These are phyloP conservation scores for Stegastes partitus DNA, from an alignment of 2,113 vertebrate species.

Conservation along the genomic window DNA sequence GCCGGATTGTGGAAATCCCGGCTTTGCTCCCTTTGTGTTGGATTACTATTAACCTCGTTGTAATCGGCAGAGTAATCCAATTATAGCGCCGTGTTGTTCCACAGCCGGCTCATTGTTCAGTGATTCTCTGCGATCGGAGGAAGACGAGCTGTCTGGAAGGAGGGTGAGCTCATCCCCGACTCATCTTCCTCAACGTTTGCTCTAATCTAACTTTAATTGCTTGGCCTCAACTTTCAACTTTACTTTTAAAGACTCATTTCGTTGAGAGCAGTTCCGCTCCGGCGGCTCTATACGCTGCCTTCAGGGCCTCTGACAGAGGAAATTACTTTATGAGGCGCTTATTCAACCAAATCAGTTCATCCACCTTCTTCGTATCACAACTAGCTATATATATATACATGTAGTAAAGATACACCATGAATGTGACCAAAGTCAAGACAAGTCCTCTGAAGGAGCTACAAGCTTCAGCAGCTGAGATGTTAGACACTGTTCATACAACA, in stretches of 20 bases:
- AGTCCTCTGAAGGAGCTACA: too few relatives aligned
- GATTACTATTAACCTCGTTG: constrained; percentile 29
- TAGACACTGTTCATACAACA: too few relatives aligned
- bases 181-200: constrained; percentile 32
- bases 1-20: constrained; percentile 34
- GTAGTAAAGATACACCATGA: too few relatives aligned
- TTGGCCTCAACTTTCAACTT: constrained; percentile 43
- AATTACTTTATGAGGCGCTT: constrained; percentile 53
- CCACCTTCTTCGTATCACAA: background rate
- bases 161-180: constrained; percentile 24
- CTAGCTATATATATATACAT: too few relatives aligned
- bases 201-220: constrained; percentile 65
- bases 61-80: constrained; percentile 29
- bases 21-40: constrained; percentile 28
- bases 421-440: too few relatives aligned
- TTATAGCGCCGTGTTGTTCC: constrained; percentile 24
- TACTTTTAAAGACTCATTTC: constrained; percentile 57
- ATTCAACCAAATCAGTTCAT: constrained; percentile 48
- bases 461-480: too few relatives aligned
- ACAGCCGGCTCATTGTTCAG: too few relatives aligned
- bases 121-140: too few relatives aligned
- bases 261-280: constrained; percentile 32
- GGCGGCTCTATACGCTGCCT: constrained; percentile 15
- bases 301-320: background rate
- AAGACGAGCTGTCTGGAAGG: constrained; percentile 3